Evolutionary conservation across 1,140 invertebrate species (phyloP).

Genomic region (Parasteatoda tepidariorum): DNA sequence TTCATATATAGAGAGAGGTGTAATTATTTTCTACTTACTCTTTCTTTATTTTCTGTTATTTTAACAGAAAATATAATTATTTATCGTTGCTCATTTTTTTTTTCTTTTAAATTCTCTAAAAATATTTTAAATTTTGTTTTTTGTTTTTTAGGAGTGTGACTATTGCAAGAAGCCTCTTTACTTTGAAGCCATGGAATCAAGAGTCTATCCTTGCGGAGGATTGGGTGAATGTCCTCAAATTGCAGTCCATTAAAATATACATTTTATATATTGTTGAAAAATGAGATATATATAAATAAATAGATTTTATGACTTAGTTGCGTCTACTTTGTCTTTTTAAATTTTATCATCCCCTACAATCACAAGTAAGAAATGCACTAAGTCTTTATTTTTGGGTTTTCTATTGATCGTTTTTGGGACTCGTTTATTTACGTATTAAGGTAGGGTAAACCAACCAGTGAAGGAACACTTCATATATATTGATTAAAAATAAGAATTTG

Average conservation of each 20-base stretch:
- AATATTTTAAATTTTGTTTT: background rate
- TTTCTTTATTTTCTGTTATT: background rate
- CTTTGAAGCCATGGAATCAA: conserved; percentile 73
- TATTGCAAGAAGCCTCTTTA: conserved; percentile 76
- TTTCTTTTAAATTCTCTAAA: background rate
- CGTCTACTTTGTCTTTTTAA: no score
- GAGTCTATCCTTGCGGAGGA: conserved; percentile 65
- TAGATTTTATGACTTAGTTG: no score
- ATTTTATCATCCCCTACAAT: no score
- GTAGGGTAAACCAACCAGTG: no score
- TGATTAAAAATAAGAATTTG: no score
- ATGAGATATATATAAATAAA: no score
- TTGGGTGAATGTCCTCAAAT: conserved; percentile 66
- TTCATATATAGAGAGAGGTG: background rate
- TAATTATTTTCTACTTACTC: background rate
- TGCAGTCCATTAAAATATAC: background rate
- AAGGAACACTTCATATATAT: no score
- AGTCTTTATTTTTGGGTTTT: no score
- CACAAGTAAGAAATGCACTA: no score
- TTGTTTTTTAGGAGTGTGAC: conserved; percentile 72
- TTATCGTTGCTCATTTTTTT: background rate
- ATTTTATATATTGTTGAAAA: no score
- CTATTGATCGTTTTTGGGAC: no score
- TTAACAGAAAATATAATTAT: background rate
- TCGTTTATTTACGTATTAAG: no score